Conservation (phyloP, 2,113 vertebrate species). For the Ctenomys sociabilis region DNA sequence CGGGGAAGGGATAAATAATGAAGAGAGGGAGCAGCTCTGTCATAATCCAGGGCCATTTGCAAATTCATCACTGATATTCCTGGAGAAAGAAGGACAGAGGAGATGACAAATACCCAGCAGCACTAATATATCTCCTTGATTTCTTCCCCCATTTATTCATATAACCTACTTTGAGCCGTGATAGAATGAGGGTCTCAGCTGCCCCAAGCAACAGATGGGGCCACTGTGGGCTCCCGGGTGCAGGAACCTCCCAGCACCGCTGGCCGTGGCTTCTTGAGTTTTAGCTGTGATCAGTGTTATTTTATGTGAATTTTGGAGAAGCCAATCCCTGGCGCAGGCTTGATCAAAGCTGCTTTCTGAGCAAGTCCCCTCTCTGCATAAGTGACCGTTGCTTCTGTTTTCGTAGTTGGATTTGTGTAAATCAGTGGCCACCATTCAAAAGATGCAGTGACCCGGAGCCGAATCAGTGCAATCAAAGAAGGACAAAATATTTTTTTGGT, state of each 20-base stretch:
- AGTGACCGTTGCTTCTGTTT: not conserved
- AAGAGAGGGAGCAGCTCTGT: constrained; percentile 84
- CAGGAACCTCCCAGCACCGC: rapidly evolving
- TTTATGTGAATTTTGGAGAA: not conserved
- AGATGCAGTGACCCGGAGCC: not conserved
- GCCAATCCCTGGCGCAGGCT: not conserved
- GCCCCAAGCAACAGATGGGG: constrained; percentile 71
- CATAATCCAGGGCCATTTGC: constrained; percentile 87
- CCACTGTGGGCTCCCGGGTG: rapidly evolving
- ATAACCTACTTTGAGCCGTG: constrained; percentile 83
- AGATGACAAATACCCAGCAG: constrained; percentile 81
- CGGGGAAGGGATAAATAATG: constrained; percentile 89
- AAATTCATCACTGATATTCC: constrained; percentile 90
- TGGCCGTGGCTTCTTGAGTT: constrained; percentile 23
- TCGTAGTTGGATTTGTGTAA: not conserved
- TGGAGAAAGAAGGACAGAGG: constrained; percentile 81
- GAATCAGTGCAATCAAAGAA: not conserved
- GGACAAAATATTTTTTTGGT: not conserved
- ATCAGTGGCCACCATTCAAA: not conserved
- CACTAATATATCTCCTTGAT: constrained; percentile 87
- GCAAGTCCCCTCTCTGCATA: rapidly evolving
- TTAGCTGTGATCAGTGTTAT: rapidly evolving
- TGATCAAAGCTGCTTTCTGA: not conserved
- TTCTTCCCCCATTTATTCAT: constrained; percentile 83
- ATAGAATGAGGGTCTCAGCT: constrained; percentile 78